These are phyloP conservation scores for Ophioninae sp. DNA, from an alignment of 2,888 invertebrate species.

Conservation along the genomic window DNA sequence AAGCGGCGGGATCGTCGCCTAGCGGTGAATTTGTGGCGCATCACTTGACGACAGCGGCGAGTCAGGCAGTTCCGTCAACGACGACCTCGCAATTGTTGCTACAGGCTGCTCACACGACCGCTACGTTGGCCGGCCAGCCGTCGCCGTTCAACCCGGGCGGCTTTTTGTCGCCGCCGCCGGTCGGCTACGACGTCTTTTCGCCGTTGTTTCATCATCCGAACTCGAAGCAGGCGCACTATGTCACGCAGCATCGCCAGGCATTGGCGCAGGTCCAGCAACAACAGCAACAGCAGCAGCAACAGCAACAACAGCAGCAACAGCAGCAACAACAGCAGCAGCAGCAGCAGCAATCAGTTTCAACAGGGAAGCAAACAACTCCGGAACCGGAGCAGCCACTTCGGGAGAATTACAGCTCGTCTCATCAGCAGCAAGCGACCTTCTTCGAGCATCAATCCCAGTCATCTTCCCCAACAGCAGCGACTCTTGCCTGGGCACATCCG, in stretches of 20 bases:
- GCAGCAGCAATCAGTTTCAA: slow-evolving; percentile 50
- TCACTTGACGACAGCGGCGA: slow-evolving; percentile 81
- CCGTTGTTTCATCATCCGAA: slow-evolving; percentile 90
- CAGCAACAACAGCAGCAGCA: slow-evolving; percentile 42
- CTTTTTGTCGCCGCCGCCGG: slow-evolving; percentile 89
- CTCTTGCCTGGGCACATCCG: slow-evolving; percentile 88
- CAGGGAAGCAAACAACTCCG: slow-evolving; percentile 80
- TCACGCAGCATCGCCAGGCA: slow-evolving; percentile 88
- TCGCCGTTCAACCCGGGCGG: slow-evolving; percentile 87
- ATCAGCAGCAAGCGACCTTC: slow-evolving; percentile 83
- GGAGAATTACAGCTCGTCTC: slow-evolving; percentile 84
- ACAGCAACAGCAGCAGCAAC: slow-evolving; percentile 72
- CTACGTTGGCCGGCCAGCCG: slow-evolving; percentile 84
- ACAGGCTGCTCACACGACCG: slow-evolving; percentile 85
- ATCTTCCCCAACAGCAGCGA: slow-evolving; percentile 82
- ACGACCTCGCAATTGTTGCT: slow-evolving; percentile 87
- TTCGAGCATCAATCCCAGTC: slow-evolving; percentile 85
- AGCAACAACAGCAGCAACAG: slow-evolving; percentile 55
- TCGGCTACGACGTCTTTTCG: slow-evolving; percentile 92
- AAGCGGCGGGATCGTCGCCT: slow-evolving; percentile 87
- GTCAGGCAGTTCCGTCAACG: slow-evolving; percentile 82
- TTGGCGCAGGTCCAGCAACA: slow-evolving; percentile 82
- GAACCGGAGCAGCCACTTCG: slow-evolving; percentile 84
- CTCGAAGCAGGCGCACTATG: slow-evolving; percentile 88
- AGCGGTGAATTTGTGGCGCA: slow-evolving; percentile 83